Evolutionary conservation across 2,113 vertebrate species (phyloP).

Genomic region (Rhinopomastus cyanomelas): DNA sequence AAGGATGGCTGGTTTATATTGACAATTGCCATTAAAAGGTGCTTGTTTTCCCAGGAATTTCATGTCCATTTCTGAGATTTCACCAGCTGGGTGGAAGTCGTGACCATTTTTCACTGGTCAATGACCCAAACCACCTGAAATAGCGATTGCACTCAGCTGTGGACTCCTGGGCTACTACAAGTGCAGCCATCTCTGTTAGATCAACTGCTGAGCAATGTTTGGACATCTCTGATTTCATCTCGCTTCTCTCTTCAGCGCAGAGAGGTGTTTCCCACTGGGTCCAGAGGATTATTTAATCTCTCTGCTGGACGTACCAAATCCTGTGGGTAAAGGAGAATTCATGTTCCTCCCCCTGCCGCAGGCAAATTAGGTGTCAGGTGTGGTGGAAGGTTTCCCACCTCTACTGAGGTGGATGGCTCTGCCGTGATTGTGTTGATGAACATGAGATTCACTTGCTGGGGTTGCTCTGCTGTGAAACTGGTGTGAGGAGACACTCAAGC

Average conservation of each 20-base stretch:
- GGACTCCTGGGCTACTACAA: not conserved
- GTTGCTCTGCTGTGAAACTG: not conserved
- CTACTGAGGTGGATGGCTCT: not conserved
- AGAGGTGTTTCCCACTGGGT: not conserved
- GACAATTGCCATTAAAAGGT: not conserved
- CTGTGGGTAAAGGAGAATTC: not conserved
- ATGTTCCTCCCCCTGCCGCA: not conserved
- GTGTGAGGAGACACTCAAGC: not conserved
- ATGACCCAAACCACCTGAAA: not conserved
- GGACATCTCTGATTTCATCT: constrained; percentile 19
- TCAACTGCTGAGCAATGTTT: constrained; percentile 12
- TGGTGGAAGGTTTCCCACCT: not conserved
- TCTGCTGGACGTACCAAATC: not conserved
- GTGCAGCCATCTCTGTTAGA: not conserved
- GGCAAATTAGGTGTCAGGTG: not conserved
- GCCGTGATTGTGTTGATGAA: not conserved
- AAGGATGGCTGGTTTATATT: not conserved
- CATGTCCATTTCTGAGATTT: not conserved
- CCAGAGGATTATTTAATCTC: constrained; percentile 14
- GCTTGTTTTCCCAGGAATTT: not conserved
- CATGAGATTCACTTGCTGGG: not conserved
- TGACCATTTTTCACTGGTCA: not conserved
- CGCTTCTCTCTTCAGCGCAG: not conserved
- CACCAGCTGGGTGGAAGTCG: not conserved
- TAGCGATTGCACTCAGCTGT: not conserved